Base-by-base conservation (phyloP, 2,888 invertebrate species). In the Polydrusus pterygomalis region DNA sequence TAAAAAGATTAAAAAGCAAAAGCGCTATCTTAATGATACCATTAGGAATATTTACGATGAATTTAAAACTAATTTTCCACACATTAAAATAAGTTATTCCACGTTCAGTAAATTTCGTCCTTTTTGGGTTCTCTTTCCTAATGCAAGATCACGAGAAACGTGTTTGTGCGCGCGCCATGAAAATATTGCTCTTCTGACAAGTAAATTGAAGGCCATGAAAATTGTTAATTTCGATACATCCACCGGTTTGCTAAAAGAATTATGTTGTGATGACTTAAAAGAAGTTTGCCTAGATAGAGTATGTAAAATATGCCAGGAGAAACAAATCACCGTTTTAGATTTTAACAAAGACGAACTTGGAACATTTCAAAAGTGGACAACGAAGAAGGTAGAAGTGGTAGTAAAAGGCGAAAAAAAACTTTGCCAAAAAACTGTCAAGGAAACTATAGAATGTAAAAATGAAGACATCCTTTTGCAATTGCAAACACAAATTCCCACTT, bases 61-160 rank as follows among this genome's bases (percentile, higher is more conserved):
- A 49, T 62, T 60, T 49, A 45, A 47, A 18, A 13, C 45, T 13
- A 60, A 17, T 38, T 38, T 60, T 45, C 49, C 60, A 62, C 15
- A 43, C 63, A 64, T 71, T 11, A 74, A 74, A 45, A 62, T 74
- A 58, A 62, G 68, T 20, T 58, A 45, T n/a, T 11, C 34, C 20
- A 74, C 38, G 7, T 74, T 74, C 47, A 68, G 62, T 17, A 68
- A 38, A 45, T 74, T 51, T 62, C 15, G 69, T 69, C 74, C 74
- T 3, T 70, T 70, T 63, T 74, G 70, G 74, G 51, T 74, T 13
- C 18, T 51, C 13, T 43, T 20, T 15, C 70, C 38, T 49, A 74
- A 51, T 51, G 54, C 51, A 17, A 74, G 20, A 62, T 38, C 25
- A 13, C 18, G 74, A 17, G 34, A 74, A 17, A 74, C 69, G 2